Percentiles rank a stretch among this genome's conserved stretches.
Evolutionary conservation across 2,113 vertebrate species (phyloP).

Genomic region (Ondatra zibethicus): DNA sequence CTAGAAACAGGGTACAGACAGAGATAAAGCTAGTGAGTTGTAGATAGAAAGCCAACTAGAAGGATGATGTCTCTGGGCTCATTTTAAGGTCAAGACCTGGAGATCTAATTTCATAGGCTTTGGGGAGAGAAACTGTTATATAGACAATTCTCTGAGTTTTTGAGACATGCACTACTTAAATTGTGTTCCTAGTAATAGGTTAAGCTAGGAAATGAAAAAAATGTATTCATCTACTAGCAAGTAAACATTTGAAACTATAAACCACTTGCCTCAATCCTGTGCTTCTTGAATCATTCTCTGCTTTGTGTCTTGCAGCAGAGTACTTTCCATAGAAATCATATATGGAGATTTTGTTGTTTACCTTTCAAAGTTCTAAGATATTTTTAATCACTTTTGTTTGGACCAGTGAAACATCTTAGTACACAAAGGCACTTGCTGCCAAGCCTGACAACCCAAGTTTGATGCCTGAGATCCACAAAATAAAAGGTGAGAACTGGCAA

Average conservation of each 20-base stretch:
- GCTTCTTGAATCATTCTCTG: slow-evolving; percentile 35
- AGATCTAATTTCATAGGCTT: not conserved
- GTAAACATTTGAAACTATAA: slow-evolving; percentile 33
- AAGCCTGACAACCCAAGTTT: not conserved
- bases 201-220: not conserved
- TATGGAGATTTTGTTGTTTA: slow-evolving; percentile 19
- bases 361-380: not conserved
- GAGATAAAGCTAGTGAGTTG: not conserved
- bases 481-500: not conserved
- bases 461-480: not conserved
- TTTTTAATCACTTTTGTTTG: not conserved
- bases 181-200: not conserved
- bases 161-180: not conserved
- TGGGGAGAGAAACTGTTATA: not conserved
- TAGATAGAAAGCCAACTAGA: not conserved
- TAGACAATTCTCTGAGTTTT: not conserved
- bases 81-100: slow-evolving; percentile 5
- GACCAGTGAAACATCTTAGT: not conserved
- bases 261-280: not conserved
- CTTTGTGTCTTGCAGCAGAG: not conserved
- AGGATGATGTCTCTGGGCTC: not conserved
- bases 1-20: not conserved
- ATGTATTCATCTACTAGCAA: not conserved
- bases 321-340: slow-evolving; percentile 16
- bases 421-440: not conserved